Conservation (phyloP, 2,113 vertebrate genomes). For the Taurulus bubalis region DNA sequence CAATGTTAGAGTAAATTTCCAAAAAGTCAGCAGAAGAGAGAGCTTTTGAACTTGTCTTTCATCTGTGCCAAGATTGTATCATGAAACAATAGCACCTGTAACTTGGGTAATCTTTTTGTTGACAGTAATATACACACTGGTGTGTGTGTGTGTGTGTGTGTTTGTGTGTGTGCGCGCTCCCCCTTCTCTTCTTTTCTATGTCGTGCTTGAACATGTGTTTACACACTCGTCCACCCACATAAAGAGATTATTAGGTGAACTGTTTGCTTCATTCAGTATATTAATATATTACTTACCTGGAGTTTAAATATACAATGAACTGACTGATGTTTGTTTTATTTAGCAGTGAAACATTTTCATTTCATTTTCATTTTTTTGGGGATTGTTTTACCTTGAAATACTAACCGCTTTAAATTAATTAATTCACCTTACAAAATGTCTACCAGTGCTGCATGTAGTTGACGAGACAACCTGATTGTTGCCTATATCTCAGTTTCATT, state of each 20-base stretch:
- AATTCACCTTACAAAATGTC: background rate
- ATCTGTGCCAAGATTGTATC: background rate
- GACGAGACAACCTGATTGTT: background rate
- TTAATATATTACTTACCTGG: background rate
- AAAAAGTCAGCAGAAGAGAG: background rate
- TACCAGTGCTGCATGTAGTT: background rate
- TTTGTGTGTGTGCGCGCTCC: background rate
- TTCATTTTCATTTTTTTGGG: background rate
- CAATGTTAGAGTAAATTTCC: constrained; percentile 4
- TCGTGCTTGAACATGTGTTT: background rate
- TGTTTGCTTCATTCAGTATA: background rate
- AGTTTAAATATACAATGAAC: background rate
- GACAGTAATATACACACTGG: background rate
- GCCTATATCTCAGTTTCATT: background rate
- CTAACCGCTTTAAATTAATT: background rate
- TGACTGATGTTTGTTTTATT: background rate
- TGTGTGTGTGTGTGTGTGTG: background rate
- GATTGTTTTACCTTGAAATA: background rate
- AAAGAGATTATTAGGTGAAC: background rate
- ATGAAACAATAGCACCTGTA: constrained; percentile 15
- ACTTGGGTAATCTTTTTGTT: background rate
- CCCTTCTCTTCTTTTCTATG: background rate
- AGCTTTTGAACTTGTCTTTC: background rate
- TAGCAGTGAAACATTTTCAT: background rate
- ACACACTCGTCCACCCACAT: background rate